Evolutionary conservation across 2,888 invertebrate genomes (phyloP), one percentile per base, ranked within the genome.

Genomic region (Hetaerina titia): DNA sequence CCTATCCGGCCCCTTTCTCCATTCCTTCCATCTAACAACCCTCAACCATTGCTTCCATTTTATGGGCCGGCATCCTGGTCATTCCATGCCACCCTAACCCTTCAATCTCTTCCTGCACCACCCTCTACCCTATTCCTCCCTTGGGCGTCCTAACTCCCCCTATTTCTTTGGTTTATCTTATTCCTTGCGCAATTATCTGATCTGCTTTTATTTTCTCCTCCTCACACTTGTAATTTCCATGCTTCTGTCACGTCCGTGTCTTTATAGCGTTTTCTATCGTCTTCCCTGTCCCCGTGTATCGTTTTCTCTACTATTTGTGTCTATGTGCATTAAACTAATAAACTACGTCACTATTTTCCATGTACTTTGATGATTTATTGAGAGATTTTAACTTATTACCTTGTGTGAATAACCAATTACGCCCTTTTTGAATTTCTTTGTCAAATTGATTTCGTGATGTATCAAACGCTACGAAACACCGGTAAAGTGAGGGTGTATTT

Each of bases 21-120:
- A 5, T 22, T 15, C n/a, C 31, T 11, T 45, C 5, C 81, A 81
- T 81, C 81, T 22, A 31, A 81, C 81, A 81, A 31, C 81, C 81
- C 81, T 81, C 81, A 81, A 4, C 81, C 81, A 81, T 81, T 31
- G 81, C 81, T 81, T 31, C 81, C 81, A 9, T 31, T 81, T 81
- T 81, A 81, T 81, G 81, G 81, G 31, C 15, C 31, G 81, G 31
- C 81, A 81, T 81, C 81, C 81, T 81, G 31, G 81, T n/a, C 81
- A 31, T 25, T 13, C 81, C 81, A 25, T 7, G 22, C 31, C n/a
- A 0, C 31, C 81, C n/a, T n/a, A 11, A 11, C n/a, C 19, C 25
- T 25, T 13, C 31, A 15, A 8, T 31, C 81, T 15, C 81, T 31
- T 2, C 31, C 11, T 81, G 13, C 22, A 31, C 13, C n/a, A 69